Conservation (phyloP, 2,888 invertebrate genomes). For the Rhabditoides inermis region DNA sequence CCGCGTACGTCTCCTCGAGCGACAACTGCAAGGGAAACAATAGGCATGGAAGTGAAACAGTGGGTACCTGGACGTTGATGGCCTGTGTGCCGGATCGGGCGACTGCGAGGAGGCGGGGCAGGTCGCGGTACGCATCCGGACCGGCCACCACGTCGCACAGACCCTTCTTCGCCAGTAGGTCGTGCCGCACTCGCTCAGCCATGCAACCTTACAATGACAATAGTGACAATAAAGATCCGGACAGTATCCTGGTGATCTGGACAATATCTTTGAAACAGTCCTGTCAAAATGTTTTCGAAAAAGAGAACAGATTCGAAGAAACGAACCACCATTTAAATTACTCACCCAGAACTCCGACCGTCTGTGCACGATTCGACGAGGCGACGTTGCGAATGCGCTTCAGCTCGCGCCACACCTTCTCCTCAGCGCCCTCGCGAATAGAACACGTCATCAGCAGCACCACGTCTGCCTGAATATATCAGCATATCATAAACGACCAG, state of each 20-base stretch:
- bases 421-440: conserved; percentile 85
- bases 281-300: conserved; percentile 5
- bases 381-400: conserved; percentile 21
- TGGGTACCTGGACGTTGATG: not conserved
- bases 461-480: conserved; percentile 70
- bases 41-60: not conserved
- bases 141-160: conserved; percentile 8
- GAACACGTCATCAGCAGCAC: conserved; percentile 84
- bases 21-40: not conserved
- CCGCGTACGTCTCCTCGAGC: conserved; percentile 70
- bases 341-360: conserved; percentile 32
- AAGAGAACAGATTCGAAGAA: not conserved
- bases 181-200: conserved; percentile 85
- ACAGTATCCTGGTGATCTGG: too few relatives aligned
- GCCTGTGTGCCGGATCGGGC: conserved; percentile 62
- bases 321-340: too few relatives aligned
- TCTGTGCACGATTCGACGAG: conserved; percentile 18
- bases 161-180: conserved; percentile 64
- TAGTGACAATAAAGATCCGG: too few relatives aligned
- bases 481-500: not conserved
- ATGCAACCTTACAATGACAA: conserved; percentile 70
- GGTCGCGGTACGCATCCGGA: conserved; percentile 66
- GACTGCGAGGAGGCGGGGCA: conserved; percentile 74
- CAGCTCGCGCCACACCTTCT: conserved; percentile 71
- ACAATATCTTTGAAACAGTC: too few relatives aligned